Base-by-base conservation (phyloP, 2,888 invertebrate species). In the Bedellia somnulentella region DNA sequence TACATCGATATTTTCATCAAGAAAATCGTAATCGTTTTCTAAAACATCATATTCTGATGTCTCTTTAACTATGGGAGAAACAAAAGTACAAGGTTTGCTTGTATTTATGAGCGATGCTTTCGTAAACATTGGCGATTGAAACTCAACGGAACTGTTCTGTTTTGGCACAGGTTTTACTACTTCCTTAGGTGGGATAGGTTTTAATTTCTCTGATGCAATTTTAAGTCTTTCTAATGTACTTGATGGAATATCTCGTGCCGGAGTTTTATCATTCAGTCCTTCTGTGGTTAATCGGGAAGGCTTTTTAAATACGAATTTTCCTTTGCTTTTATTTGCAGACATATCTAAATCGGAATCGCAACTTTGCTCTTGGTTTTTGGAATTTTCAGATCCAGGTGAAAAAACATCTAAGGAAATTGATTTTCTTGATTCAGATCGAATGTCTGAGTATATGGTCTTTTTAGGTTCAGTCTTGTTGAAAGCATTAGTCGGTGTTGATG, bases 271-370 rank as follows among this genome's bases (percentile, higher is more conserved):
- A 27, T 36, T 46, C 6, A 36, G 26, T 26, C 56, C 53, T 17
- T 57, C 57, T 9, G 42, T 37, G 15, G 47, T 44, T 1, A 57
- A 38, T 31, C 51, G 47, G 6, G 73, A 66, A 3, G 75, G 71
- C 35, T 52, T 60, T 46, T 73, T 76, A 29, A 67, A 70, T 2
- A 70, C 60, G 38, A 76, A 76, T 39, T 67, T 68, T 2, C 67
- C 60, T 47, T 66, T 73, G 18, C 49, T 51, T 39, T 54, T 64
- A 32, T 46, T 55, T 1, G 55, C 52, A 28, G 51, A 43, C 22
- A 35, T 40, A 36, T 51, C 47, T 31, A 46, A 37, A 10, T 46
- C 48, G 12, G 38, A 27, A 15, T 47, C 57, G 15, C 54, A 55
- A n/a, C n/a, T n/a, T 35, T 49, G 49, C 17, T 41, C 36, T 29